Base-by-base conservation (phyloP, 2,797 vertebrate species). In the Moxostoma hubbsi region DNA sequence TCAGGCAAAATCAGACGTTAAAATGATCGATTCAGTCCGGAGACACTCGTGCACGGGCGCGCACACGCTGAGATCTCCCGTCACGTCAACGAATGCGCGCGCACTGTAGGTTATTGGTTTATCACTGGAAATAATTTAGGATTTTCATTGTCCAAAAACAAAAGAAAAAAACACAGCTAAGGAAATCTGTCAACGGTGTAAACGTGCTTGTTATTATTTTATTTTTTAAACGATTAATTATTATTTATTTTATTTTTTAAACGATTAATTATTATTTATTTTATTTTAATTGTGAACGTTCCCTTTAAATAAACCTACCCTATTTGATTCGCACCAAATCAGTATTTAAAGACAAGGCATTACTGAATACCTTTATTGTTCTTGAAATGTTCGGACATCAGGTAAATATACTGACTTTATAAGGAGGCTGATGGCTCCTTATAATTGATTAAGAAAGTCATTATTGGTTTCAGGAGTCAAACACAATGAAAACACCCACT, bases 311-410 rank as follows among this genome's bases (percentile, higher is more conserved):
- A 24, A 24, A 24, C 24, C 24, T 24, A 24, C 24, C 24, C 24
- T 24, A 24, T 24, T 24, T 2, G 1, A 24, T 24, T 24, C 24
- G 2, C 24, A 24, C 24, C 24, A 24, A 24, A 24, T 24, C 24
- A 24, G 24, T 24, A 24, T 24, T 24, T 24, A 24, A 24, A 24
- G 24, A 24, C 24, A 24, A 24, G 24, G 7, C 24, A 57, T 36
- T 24, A 24, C 7, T 8, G 66, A 81, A 71, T 80, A 75, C 51
- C 64, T 83, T 73, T 49, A 57, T 55, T 69, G 71, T 53, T 58
- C 5, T 68, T 72, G 49, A 80, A 67, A 68, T 45, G 80, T n/a
- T 67, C 67, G 55, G 75, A 69, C 57, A 49, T 69, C 1, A 55
- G 53, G 6, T 7, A 71, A 12, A 61, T 15, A 43, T 43, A 10